Evolutionary conservation across 2,888 invertebrate species (phyloP).

Genomic region (Pomacea canaliculata): DNA sequence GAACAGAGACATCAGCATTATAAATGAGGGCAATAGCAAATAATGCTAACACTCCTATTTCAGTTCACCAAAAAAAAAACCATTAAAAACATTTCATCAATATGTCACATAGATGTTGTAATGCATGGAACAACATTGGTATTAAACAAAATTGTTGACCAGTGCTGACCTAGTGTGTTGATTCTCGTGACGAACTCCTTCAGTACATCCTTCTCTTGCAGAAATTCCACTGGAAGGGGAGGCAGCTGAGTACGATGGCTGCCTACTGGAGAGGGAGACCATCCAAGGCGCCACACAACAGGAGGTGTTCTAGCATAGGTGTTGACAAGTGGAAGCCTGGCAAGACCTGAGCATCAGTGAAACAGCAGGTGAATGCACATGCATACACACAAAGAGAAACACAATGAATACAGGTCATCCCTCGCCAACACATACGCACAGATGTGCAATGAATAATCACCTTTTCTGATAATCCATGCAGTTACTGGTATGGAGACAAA

Average conservation of each 20-base stretch:
- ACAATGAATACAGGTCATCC: too few relatives aligned
- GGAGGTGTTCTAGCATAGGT: conserved; percentile 78
- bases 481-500: too few relatives aligned
- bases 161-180: conserved; percentile 74
- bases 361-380: too few relatives aligned
- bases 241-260: conserved; percentile 71
- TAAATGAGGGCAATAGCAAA: background rate
- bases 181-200: conserved; percentile 81
- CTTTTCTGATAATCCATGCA: too few relatives aligned
- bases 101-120: background rate
- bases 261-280: conserved; percentile 73
- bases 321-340: conserved; percentile 77
- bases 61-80: background rate
- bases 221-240: conserved; percentile 79
- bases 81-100: background rate
- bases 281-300: conserved; percentile 77
- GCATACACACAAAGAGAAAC: too few relatives aligned
- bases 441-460: too few relatives aligned
- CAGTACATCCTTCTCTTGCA: conserved; percentile 86
- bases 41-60: background rate
- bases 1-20: background rate
- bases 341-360: conserved; percentile 69
- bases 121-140: too few relatives aligned
- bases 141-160: too few relatives aligned
- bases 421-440: too few relatives aligned